Evolutionary conservation across 1,140 invertebrate species (phyloP).

Genomic region (Scylla paramamosain): DNA sequence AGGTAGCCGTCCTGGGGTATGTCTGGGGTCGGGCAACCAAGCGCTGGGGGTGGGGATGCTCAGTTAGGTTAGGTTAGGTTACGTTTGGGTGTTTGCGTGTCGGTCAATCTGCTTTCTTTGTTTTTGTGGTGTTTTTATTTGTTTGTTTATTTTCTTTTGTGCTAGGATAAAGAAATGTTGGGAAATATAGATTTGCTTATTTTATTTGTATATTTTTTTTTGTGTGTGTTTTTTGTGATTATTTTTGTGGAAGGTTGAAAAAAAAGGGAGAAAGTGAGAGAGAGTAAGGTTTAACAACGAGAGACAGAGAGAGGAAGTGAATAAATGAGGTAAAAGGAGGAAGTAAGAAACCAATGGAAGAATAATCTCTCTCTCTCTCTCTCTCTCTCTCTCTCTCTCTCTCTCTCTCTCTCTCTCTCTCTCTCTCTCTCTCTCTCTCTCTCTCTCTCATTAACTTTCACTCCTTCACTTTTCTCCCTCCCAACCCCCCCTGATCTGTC

Average conservation of each 20-base stretch:
- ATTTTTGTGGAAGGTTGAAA: too few relatives aligned
- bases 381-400: neutral
- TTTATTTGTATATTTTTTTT: too few relatives aligned
- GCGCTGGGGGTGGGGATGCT: neutral
- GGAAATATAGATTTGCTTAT: too few relatives aligned
- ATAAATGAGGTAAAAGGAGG: too few relatives aligned
- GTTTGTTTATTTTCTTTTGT: too few relatives aligned
- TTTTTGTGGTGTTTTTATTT: too few relatives aligned
- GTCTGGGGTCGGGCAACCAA: conserved; percentile 49
- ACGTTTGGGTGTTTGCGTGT: neutral
- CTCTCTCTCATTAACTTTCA: neutral
- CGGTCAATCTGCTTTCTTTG: neutral
- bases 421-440: conserved; percentile 51
- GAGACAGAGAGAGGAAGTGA: too few relatives aligned
- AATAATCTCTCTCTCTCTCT: neutral
- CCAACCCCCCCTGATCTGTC: neutral
- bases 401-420: neutral
- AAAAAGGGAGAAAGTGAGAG: too few relatives aligned
- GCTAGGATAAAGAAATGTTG: too few relatives aligned
- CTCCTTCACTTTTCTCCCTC: neutral
- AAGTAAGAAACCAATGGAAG: too few relatives aligned
- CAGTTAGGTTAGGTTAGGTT: neutral
- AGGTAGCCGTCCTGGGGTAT: conserved; percentile 83
- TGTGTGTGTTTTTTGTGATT: too few relatives aligned
- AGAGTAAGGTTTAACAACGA: too few relatives aligned